Base-by-base conservation (phyloP, 2,888 invertebrate species). In the Drosophila longiperda region DNA sequence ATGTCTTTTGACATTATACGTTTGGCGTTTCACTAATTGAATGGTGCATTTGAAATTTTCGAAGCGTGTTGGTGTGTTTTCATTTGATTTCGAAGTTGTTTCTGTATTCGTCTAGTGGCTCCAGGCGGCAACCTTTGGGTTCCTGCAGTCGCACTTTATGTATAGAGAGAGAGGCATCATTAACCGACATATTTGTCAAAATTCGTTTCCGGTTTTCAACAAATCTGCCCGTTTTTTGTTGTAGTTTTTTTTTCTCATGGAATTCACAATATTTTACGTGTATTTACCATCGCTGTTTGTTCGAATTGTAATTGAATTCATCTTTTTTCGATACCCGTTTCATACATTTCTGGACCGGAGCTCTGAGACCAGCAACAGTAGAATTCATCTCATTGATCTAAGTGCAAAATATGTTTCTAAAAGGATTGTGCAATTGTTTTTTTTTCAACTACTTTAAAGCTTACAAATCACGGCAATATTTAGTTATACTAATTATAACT, bases 261-360 rank as follows among this genome's bases (percentile, higher is more conserved):
- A 80, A 77, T 80, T 87, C 82, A 63, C 66, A 89, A 88, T 89
- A 89, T 89, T 87, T 87, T 87, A 90, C 87, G 87, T 87, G 87
- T 87, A 90, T 87, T 83, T 86, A 79, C 87, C 87, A 87, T 87
- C 90, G 89, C 80, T 90, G 87, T 86, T 88, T 26, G 45, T 66
- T 82, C 53, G 49, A 69, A 55, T 38, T 64, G 29, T 12, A 36
- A 40, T 64, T 57, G 17, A 49, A 40, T 69, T 66, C 85, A 87
- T 86, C 90, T 86, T 88, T 85, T 86, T 90, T 50, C 75, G 77
- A 82, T 82, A 82, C 89, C 78, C 64, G 65, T 72, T 48, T 34
- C 29, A 57, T 9, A 32, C 4, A 55, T 64, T 20, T 58, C 61
- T 50, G 20, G 52, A 70, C 59, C 59, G 53, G 49, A 57, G 45